Evolutionary conservation across 2,113 vertebrate species (phyloP).

Genomic region (Murina feae): DNA sequence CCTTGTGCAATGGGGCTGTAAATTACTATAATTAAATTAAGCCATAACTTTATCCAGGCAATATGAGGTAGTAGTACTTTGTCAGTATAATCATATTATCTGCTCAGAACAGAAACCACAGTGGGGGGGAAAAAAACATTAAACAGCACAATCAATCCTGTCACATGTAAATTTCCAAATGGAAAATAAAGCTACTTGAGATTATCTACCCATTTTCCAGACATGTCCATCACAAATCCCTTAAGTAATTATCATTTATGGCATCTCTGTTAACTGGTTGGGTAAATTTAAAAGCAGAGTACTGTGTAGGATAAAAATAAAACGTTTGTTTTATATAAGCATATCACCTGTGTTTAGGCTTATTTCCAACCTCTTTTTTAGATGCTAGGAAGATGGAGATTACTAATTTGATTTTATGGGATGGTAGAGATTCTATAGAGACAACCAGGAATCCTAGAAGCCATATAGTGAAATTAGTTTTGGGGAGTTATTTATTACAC

Average conservation of each 20-base stretch:
- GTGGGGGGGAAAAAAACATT: neutral
- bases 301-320: neutral
- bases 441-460: neutral
- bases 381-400: neutral
- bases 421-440: neutral
- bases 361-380: neutral
- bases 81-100: slow-evolving; percentile 61
- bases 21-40: slow-evolving; percentile 76
- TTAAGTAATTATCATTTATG: neutral
- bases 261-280: neutral
- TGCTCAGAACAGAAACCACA: slow-evolving; percentile 47
- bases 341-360: neutral
- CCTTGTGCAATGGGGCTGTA: slow-evolving; percentile 67
- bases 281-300: neutral
- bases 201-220: slow-evolving; percentile 42
- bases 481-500: neutral
- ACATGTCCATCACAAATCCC: neutral
- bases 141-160: neutral
- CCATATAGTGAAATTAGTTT: neutral
- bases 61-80: slow-evolving; percentile 58
- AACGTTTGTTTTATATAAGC: neutral
- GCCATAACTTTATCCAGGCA: slow-evolving; percentile 68
- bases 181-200: neutral
- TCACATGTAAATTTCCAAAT: neutral
- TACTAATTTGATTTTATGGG: neutral